Conservation (phyloP, 2,888 invertebrate genomes). For the Agonopterix alstromeriana region DNA sequence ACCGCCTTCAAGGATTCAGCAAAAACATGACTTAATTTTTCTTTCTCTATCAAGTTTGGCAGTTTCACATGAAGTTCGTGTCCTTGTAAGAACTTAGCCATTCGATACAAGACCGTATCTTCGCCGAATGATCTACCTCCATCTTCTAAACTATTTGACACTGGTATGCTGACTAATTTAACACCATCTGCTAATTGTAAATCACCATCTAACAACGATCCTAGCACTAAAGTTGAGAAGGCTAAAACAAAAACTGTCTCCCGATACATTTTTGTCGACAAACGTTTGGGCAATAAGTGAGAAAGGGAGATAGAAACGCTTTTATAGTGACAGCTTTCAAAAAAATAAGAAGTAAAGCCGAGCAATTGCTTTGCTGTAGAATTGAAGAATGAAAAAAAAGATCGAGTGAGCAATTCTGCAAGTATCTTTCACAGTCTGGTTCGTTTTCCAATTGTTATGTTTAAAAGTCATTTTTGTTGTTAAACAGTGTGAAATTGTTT, state of each 20-base stretch:
- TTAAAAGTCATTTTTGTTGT: neutral
- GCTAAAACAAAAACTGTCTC: constrained; percentile 26
- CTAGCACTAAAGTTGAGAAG: constrained; percentile 27
- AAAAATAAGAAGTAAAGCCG: constrained; percentile 53
- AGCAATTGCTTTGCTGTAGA: constrained; percentile 43
- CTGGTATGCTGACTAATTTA: constrained; percentile 74
- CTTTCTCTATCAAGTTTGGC: constrained; percentile 81
- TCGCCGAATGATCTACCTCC: constrained; percentile 68
- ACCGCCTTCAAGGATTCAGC: constrained; percentile 69
- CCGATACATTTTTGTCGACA: constrained; percentile 56
- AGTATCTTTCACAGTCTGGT: constrained; percentile 9
- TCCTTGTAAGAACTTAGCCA: constrained; percentile 81
- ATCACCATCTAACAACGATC: constrained; percentile 64
- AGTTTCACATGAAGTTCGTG: constrained; percentile 85
- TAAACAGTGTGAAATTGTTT: constrained; percentile 1
- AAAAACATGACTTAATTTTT: constrained; percentile 78
- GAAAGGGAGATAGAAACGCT: constrained; percentile 49
- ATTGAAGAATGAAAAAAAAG: constrained; percentile 33
- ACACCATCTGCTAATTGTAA: constrained; percentile 79
- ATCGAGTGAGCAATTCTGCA: constrained; percentile 30
- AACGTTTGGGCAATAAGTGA: constrained; percentile 53
- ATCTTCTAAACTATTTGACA: constrained; percentile 64
- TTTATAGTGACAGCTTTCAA: constrained; percentile 68
- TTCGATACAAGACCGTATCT: constrained; percentile 71
- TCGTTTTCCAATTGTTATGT: constrained; percentile 3